Conservation (phyloP, 1,140 invertebrate genomes). For the Mizuhopecten yessoensis region DNA sequence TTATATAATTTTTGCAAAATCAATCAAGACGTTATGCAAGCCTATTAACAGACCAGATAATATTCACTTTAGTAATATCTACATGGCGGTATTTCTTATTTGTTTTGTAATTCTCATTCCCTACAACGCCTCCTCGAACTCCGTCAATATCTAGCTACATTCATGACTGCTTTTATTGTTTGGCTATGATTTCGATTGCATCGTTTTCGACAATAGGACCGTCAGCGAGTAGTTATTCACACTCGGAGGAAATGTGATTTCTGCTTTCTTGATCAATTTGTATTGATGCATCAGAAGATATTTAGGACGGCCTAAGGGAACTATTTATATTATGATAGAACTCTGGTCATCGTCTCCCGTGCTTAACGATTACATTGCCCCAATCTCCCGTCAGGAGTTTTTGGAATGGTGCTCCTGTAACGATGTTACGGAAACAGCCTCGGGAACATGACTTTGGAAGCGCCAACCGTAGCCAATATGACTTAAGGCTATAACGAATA, state of each 20-base stretch:
- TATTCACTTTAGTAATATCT: background rate
- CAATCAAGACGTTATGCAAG: background rate
- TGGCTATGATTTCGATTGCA: background rate
- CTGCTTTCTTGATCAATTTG: conserved; percentile 3
- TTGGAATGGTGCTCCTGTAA: background rate
- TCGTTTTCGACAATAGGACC: background rate
- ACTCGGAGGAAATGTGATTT: background rate
- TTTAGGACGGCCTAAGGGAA: background rate
- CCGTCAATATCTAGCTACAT: background rate
- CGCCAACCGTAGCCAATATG: background rate
- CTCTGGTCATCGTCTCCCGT: background rate
- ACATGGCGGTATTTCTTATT: background rate
- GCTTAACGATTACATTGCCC: background rate
- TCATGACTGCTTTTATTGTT: background rate
- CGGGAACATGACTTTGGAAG: background rate
- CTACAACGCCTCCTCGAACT: background rate
- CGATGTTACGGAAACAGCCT: background rate
- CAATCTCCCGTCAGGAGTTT: background rate
- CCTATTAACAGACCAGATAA: background rate
- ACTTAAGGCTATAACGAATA: background rate
- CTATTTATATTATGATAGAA: background rate
- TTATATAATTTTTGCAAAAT: background rate
- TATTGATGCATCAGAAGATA: background rate
- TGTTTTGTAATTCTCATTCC: background rate
- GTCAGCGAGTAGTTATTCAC: background rate